Evolutionary conservation across 2,888 invertebrate genomes (phyloP).

Genomic region (Idaea aversata): DNA sequence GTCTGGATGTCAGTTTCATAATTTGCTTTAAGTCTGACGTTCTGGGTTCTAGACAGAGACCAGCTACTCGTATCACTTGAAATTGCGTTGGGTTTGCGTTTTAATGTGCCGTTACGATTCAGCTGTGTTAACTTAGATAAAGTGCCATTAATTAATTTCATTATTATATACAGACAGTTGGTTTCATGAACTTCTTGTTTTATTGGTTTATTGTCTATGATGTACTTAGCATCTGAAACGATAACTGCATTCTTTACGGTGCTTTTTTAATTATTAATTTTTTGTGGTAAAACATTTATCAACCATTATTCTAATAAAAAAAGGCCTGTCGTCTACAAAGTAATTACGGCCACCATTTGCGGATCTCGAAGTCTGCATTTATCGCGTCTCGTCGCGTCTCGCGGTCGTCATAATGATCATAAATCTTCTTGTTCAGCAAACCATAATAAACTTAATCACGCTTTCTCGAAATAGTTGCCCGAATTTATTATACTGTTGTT

Average conservation of each 20-base stretch:
- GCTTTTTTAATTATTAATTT: neutral
- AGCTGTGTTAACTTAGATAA: no score
- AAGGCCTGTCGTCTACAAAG: neutral
- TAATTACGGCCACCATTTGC: neutral
- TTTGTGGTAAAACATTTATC: neutral
- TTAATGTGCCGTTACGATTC: neutral
- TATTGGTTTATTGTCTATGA: neutral
- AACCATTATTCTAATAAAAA: neutral
- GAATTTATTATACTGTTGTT: slow-evolving; percentile 1
- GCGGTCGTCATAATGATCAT: neutral
- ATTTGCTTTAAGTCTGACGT: neutral
- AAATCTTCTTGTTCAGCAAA: neutral
- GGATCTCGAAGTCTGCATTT: neutral
- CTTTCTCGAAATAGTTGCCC: neutral
- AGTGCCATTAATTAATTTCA: no score
- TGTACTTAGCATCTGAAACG: neutral
- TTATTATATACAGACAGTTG: no score
- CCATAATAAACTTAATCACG: neutral
- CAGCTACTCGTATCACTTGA: neutral
- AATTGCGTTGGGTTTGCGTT: neutral
- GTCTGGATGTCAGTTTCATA: neutral
- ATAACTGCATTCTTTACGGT: neutral
- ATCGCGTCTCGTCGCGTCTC: neutral
- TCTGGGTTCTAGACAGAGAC: neutral
- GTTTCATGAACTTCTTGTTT: no score